Conservation (phyloP, 2,113 vertebrate species). For the Entomyzon cyanotis region DNA sequence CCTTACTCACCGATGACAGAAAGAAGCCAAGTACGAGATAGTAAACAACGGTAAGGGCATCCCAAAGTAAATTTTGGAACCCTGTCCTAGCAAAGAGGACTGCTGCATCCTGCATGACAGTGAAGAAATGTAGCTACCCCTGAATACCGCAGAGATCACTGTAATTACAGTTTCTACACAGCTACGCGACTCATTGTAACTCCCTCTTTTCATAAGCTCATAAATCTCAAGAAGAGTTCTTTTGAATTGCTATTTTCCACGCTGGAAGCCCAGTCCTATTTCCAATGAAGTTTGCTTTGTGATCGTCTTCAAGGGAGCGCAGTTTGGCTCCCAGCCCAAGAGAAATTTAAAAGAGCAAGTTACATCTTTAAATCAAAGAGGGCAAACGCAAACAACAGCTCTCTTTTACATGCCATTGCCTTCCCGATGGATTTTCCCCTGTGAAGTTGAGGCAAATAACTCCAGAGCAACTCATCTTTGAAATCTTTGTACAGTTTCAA, state of each 20-base stretch:
- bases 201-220: slow-evolving; percentile 19
- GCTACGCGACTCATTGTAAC: slow-evolving; percentile 17
- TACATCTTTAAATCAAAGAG: slow-evolving; percentile 59
- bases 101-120: not conserved
- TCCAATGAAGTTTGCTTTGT: slow-evolving; percentile 43
- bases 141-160: not conserved
- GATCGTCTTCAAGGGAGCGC: slow-evolving; percentile 29
- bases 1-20: not conserved
- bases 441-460: not conserved
- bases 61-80: not conserved
- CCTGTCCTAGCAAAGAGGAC: not conserved
- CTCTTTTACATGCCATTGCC: slow-evolving; percentile 8
- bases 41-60: not conserved
- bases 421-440: not conserved
- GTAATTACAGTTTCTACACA: not conserved
- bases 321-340: slow-evolving; percentile 24
- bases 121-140: not conserved
- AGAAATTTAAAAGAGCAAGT: slow-evolving; percentile 49
- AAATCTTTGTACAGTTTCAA: not conserved
- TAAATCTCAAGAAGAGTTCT: slow-evolving; percentile 34
- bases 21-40: not conserved
- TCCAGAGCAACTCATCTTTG: not conserved
- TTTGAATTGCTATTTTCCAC: slow-evolving; percentile 41
- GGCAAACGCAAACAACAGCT: not conserved
- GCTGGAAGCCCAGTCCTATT: slow-evolving; percentile 15